Conservation (phyloP, 2,113 vertebrate species). For the Sphaerodactylus townsendi region DNA sequence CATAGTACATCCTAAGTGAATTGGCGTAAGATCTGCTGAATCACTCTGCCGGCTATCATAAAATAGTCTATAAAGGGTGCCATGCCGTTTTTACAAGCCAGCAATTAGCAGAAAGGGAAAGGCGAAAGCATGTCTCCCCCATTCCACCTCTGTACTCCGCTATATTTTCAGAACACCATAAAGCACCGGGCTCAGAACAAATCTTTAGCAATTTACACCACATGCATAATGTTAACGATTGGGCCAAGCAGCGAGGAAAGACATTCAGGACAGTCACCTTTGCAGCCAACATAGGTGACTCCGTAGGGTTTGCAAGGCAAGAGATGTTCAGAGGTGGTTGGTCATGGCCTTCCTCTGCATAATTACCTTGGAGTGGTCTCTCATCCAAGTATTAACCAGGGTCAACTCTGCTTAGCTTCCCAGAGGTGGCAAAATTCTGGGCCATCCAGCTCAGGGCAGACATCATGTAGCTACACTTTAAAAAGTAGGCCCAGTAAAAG, state of each 20-base stretch:
- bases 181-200: slow-evolving; percentile 34
- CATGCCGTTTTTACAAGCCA: slow-evolving; percentile 50
- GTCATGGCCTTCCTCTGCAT: too few species aligned
- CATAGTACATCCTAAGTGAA: slow-evolving; percentile 14
- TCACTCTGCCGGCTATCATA: slow-evolving; percentile 41
- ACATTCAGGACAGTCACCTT: slow-evolving; percentile 5
- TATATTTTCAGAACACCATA: slow-evolving; percentile 41
- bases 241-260: slow-evolving; percentile 17
- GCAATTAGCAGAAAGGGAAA: slow-evolving; percentile 64
- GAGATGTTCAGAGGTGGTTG: too few species aligned
- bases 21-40: slow-evolving; percentile 50
- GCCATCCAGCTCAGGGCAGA: neutral
- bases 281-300: too few species aligned
- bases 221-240: slow-evolving; percentile 21
- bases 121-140: slow-evolving; percentile 55
- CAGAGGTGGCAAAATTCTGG: too few species aligned
- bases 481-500: neutral
- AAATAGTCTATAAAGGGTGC: slow-evolving; percentile 37
- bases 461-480: neutral
- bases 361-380: too few species aligned
- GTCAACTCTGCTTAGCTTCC: too few species aligned
- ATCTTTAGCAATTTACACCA: slow-evolving; percentile 28
- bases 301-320: too few species aligned
- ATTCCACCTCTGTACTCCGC: slow-evolving; percentile 43
- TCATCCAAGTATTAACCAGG: too few species aligned